Base-by-base conservation (phyloP, 2,888 invertebrate species). In the Cryptosula pallasiana region DNA sequence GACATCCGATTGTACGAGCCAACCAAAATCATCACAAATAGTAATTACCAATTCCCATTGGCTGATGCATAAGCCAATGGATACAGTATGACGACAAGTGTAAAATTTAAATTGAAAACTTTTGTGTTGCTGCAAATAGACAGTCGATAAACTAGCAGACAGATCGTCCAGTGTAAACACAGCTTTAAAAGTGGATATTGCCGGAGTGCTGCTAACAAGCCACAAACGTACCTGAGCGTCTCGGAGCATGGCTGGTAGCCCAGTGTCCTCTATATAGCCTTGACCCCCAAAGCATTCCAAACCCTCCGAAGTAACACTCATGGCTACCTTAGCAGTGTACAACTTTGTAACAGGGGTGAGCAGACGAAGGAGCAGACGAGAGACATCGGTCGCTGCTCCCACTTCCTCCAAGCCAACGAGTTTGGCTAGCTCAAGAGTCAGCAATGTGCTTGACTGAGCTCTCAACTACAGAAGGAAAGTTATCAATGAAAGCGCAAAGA, bases 261-360 rank as follows among this genome's bases (percentile, higher is more conserved):
- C 87, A 5, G 88, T 87, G 74, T 88, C 88, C 77, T 88, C 88
- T 75, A 88, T 87, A 78, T 88, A 88, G 23, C 88, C 88, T 79
- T 87, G 87, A 20, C 88, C 88, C 54, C 88, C 88, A 80, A 88
- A 88, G 73, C 86, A 82, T 78, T 88, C 88, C 73, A 84, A 78
- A 0, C 87, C 88, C 79, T 88, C 88, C 29, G 87, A 87, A 13
- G 83, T 79, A 0, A 87, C 84, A 1, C 81, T 77, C 75, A 88
- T 81, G 9, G 83, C 85, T 85, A 85, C 83, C 79, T 88, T 88
- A 1, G 85, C 88, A 34, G 87, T 87, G 79, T 87, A 88, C 25
- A 88, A 80, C 78, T 88, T 88, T 20, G 83, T 77, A 1, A 88
- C 77, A 1, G 88, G 88, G n/a, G 86, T 87, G 72, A 88, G 76